These are phyloP conservation scores for Sebastes diaconus DNA, from an alignment of 2,797 vertebrate genomes.

Conservation along the genomic window DNA sequence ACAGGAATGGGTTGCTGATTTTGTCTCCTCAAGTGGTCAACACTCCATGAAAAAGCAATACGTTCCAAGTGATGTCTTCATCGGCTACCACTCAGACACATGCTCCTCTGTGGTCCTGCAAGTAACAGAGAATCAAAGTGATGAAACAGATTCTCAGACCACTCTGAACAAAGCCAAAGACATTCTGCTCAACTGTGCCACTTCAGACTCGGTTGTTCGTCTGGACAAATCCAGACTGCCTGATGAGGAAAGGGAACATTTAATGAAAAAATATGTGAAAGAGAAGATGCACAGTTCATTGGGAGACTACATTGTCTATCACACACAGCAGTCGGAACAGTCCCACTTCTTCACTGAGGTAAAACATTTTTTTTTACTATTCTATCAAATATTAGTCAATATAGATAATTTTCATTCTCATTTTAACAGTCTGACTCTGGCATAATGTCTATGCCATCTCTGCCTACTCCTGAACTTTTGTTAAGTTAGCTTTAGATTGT, in stretches of 20 bases:
- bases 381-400: not conserved
- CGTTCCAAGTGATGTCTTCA: slow-evolving; percentile 82
- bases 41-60: slow-evolving; percentile 66
- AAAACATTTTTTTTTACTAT: slow-evolving; percentile 17
- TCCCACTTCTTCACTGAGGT: slow-evolving; percentile 86
- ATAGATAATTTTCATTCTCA: not conserved
- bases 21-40: slow-evolving; percentile 42
- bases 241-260: slow-evolving; percentile 18
- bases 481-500: not conserved
- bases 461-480: not conserved
- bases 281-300: slow-evolving; percentile 84
- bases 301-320: slow-evolving; percentile 81
- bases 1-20: slow-evolving; percentile 79
- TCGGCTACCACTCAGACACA: slow-evolving; percentile 88
- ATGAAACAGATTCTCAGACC: not conserved
- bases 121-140: slow-evolving; percentile 65
- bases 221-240: slow-evolving; percentile 62
- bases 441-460: not conserved
- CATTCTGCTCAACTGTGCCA: slow-evolving; percentile 87
- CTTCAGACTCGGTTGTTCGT: slow-evolving; percentile 88
- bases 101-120: slow-evolving; percentile 90
- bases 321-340: not conserved
- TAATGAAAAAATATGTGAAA: slow-evolving; percentile 75
- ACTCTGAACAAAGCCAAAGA: slow-evolving; percentile 74
- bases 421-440: not conserved